Base-by-base conservation (phyloP, 2,888 invertebrate genomes). In the Ligdia adustata region DNA sequence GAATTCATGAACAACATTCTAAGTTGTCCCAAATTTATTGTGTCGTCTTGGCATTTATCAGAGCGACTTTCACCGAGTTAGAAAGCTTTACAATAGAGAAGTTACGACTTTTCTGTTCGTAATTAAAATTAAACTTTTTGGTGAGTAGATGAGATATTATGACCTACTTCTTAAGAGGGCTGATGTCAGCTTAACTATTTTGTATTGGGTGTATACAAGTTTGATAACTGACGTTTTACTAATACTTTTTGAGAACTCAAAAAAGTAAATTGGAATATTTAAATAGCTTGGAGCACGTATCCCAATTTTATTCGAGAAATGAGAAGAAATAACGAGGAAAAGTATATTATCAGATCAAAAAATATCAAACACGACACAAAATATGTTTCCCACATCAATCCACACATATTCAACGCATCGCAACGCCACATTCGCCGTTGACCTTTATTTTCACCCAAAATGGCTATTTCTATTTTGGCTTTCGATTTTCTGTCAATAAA, bases 41-140 rank as follows among this genome's bases (percentile, higher is more conserved):
- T 64, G 57, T 50, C 47, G 34, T 34, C 43, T 53, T 40, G 56
- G 62, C 64, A 55, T 60, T 57, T 57, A 42, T 54, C 52, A 55
- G 49, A 47, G 48, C 43, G 51, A 52, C 55, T 57, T 54, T 40
- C 38, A 15, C 9, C 27, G 47, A 53, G 48, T 53, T 49, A 42
- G 39, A 46, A 39, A 37, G 41, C 50, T 49, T 52, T 47, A 55
- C 57, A 59, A 57, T 60, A 52, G 52, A 50, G 48, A 64, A 69
- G 64, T 64, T 68, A 51, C 43, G 49, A 60, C 66, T 63, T 70
- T 65, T 52, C 61, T 49, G 60, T 63, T 49, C 42, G 57, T 69
- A 63, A 68, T 67, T 66, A 70, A 64, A 68, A 62, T 66, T 60
- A 62, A 68, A 67, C 59, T 67, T 57, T 57, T 52, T 52, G 52